Base-by-base conservation (phyloP, 1,140 invertebrate genomes). In the Agrypnia vestita region DNA sequence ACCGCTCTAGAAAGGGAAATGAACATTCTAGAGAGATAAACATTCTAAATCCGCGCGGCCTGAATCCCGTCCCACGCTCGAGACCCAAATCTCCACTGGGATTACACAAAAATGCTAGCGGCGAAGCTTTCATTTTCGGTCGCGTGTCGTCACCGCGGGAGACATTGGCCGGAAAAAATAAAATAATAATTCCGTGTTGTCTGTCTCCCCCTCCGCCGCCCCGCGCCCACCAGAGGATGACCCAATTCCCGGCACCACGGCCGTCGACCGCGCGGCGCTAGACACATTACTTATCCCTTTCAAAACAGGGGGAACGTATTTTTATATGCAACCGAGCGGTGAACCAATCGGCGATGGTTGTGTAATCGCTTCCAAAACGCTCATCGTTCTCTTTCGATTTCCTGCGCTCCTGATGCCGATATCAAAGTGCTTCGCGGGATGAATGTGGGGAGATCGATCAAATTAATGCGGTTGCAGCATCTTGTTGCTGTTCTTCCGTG, bases 271-370 rank as follows among this genome's bases (percentile, higher is more conserved):
- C 25, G 25, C 49, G 11, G 49, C 49, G 19, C 67, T 21, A 71
- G 67, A 71, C 67, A 71, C 67, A 71, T 71, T 21, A 71, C 44
- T 71, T 51, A 71, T 71, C 44, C 67, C 67, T 71, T 71, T 71
- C 67, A 71, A 71, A 71, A 51, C 15, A 49, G 13, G 67, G 49
- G 8, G n/a, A 13, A 51, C n/a, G n/a, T 51, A 13, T 51, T 13
- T 51, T 51, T 51, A 51, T 15, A 13, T 51, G 11, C 25, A 35
- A 35, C 25, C 25, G 25, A 35, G 25, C 25, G 25, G 25, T 35
- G 25, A 35, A 35, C 25, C 25, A 35, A 35, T 35, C 25, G 25
- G 25, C 25, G 25, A 35, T 35, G 25, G 25, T 35, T 35, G 25
- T 35, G 25, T 35, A 35, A 35, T 35, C 25, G 25, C 25, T 35